These are phyloP conservation scores for Perizoma affinitatum DNA, from an alignment of 2,888 invertebrate genomes.

Conservation along the genomic window DNA sequence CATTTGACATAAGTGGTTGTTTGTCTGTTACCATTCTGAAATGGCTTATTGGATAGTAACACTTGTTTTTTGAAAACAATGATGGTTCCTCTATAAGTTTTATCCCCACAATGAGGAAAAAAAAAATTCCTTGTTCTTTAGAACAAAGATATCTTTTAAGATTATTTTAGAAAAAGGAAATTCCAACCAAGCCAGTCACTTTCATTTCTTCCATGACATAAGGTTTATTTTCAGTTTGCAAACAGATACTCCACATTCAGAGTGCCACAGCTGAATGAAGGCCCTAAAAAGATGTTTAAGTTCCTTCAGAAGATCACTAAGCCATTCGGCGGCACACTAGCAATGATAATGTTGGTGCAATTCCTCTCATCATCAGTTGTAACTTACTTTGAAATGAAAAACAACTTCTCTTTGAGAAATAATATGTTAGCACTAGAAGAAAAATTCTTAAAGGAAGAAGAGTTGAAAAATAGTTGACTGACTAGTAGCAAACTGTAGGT, in stretches of 20 bases:
- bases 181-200: no score
- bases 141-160: no score
- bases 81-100: no score
- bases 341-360: slow-evolving; percentile 78
- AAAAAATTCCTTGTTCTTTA: no score
- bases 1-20: no score
- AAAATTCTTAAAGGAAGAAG: slow-evolving; percentile 45
- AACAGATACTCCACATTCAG: slow-evolving; percentile 85
- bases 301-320: slow-evolving; percentile 80
- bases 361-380: slow-evolving; percentile 81
- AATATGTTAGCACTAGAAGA: slow-evolving; percentile 70
- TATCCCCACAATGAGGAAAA: no score
- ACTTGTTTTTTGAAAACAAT: no score
- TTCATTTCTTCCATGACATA: no score
- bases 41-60: no score
- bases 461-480: slow-evolving; percentile 17
- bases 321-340: slow-evolving; percentile 78
- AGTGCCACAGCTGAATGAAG: slow-evolving; percentile 85
- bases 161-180: no score
- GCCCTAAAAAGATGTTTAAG: slow-evolving; percentile 80
- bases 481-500: slow-evolving; percentile 23
- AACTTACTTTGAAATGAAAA: slow-evolving; percentile 86
- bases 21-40: no score
- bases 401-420: slow-evolving; percentile 64
- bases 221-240: slow-evolving; percentile 81